Evolutionary conservation across 2,113 vertebrate species (phyloP).

Genomic region (Tonatia bakeri): DNA sequence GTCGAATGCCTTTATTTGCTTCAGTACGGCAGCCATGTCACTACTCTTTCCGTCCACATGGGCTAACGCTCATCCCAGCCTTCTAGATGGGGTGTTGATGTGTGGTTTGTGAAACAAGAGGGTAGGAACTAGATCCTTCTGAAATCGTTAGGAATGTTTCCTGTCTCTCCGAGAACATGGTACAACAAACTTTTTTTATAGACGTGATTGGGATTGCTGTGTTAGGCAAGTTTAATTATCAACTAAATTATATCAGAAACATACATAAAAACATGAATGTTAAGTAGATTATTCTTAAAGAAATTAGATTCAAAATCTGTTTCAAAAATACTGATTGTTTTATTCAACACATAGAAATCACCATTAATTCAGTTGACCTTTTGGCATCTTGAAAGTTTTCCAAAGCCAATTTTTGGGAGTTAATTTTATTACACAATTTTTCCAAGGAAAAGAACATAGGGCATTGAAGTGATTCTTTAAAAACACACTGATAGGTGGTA

Average conservation of each 20-base stretch:
- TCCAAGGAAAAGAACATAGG: background rate
- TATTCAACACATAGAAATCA: background rate
- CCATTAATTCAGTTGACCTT: background rate
- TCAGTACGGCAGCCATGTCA: background rate
- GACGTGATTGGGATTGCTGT: background rate
- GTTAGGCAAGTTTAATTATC: constrained; percentile 6
- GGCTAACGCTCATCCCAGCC: background rate
- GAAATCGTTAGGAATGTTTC: background rate
- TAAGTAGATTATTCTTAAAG: background rate
- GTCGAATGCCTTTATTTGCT: background rate
- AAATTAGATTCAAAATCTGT: background rate
- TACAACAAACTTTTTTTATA: background rate
- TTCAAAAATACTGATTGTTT: background rate
- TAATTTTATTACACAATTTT: background rate
- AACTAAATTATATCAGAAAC: background rate
- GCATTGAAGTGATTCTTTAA: background rate
- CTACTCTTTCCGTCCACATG: background rate
- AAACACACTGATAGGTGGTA: background rate
- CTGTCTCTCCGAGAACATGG: background rate
- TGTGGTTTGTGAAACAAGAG: background rate
- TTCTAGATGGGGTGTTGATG: background rate
- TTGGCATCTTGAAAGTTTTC: background rate
- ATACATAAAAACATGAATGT: background rate
- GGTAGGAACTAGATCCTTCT: background rate
- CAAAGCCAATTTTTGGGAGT: background rate